Conservation (phyloP, 2,113 vertebrate genomes). For the Campylorhamphus procurvoides region DNA sequence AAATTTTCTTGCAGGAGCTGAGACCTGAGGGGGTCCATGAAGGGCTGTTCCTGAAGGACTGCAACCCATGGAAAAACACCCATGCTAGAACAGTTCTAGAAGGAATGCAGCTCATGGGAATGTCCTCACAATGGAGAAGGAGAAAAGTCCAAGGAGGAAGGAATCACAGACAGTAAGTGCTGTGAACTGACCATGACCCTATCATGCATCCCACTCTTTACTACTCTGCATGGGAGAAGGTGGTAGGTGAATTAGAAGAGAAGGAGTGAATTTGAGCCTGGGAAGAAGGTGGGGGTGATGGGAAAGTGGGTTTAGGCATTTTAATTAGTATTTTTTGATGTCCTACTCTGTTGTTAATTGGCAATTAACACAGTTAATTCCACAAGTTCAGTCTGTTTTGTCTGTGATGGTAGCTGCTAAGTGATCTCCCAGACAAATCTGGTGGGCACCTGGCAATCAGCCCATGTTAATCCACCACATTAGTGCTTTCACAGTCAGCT, state of each 20-base stretch:
- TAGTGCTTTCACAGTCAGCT: background rate
- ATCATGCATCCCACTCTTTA: fast-evolving
- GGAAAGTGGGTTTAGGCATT: background rate
- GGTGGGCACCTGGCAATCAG: background rate
- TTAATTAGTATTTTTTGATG: background rate
- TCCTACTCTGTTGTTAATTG: background rate
- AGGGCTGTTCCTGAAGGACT: background rate
- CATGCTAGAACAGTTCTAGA: background rate
- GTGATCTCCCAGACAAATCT: fast-evolving
- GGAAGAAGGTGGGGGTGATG: background rate
- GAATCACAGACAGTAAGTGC: background rate
- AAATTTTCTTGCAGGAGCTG: background rate
- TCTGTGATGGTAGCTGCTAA: fast-evolving
- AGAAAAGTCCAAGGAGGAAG: background rate
- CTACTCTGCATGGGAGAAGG: background rate
- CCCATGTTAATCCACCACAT: background rate
- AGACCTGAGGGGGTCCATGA: background rate
- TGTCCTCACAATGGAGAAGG: background rate
- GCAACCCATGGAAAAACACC: background rate
- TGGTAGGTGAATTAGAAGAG: background rate
- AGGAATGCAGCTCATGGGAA: background rate
- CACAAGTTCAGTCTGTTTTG: background rate
- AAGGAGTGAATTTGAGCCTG: background rate
- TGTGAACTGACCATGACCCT: background rate
- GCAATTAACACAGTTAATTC: background rate